These are phyloP conservation scores for Spilogale gracilis DNA, from an alignment of 2,113 vertebrate genomes.

Conservation along the genomic window DNA sequence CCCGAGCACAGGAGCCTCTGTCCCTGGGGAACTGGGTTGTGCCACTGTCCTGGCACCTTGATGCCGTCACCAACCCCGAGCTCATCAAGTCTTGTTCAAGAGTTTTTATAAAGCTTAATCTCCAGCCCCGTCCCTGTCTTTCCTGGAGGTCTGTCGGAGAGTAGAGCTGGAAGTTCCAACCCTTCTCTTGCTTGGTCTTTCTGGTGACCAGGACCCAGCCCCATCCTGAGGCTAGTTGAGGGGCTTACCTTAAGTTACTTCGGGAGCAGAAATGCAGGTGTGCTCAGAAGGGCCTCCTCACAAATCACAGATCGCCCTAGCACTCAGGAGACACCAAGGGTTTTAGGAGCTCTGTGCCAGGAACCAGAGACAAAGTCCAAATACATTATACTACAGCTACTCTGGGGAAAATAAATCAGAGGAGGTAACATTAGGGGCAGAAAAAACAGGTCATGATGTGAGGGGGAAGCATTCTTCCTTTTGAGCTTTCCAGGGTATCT, in stretches of 20 bases:
- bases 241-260: background rate
- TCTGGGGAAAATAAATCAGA: background rate
- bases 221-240: background rate
- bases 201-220: background rate
- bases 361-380: background rate
- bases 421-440: background rate
- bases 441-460: rapidly evolving
- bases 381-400: background rate
- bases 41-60: background rate
- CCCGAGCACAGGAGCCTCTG: background rate
- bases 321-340: background rate
- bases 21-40: background rate
- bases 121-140: background rate
- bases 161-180: background rate
- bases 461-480: background rate
- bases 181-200: background rate
- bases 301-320: background rate
- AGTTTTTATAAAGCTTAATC: background rate
- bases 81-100: background rate
- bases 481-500: background rate
- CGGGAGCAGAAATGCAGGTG: background rate
- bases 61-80: background rate
- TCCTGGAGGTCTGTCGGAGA: background rate
- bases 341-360: background rate
- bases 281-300: background rate